Conservation (phyloP, 2,113 vertebrate genomes). For the Tragelaphus scriptus region DNA sequence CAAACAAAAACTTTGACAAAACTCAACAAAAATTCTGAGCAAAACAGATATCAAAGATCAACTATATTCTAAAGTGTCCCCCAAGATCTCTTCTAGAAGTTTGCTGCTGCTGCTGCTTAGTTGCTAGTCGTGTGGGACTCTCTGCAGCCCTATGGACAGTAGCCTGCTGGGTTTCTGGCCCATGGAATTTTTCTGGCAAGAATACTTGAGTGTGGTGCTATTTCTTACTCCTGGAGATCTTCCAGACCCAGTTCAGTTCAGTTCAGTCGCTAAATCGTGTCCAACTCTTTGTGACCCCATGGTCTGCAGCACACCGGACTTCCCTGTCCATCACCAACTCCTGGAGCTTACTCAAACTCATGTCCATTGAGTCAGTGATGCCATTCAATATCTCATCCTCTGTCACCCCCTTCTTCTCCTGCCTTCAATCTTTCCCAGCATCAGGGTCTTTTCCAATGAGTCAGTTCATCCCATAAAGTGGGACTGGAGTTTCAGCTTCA, state of each 20-base stretch:
- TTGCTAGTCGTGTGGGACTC: neutral
- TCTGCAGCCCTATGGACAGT: neutral
- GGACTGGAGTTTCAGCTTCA: neutral
- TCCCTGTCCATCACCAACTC: neutral
- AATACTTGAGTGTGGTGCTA: neutral
- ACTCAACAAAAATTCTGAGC: neutral
- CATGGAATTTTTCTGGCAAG: neutral
- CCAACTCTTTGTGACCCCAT: accelerated
- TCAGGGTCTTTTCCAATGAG: neutral
- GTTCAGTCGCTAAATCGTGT: neutral
- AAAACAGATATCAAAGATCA: neutral
- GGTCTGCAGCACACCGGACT: neutral
- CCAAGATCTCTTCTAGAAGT: neutral
- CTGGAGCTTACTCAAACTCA: neutral
- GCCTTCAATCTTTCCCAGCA: neutral
- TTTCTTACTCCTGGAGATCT: neutral
- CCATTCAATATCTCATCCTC: neutral
- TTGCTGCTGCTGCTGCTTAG: neutral
- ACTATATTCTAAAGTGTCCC: neutral
- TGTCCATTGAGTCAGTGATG: neutral
- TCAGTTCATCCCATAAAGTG: neutral
- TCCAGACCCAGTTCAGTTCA: neutral
- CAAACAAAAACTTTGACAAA: neutral
- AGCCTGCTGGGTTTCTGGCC: neutral
- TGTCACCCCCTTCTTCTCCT: neutral